Conservation (phyloP, 2,113 vertebrate species). For the Nibea coibor region DNA sequence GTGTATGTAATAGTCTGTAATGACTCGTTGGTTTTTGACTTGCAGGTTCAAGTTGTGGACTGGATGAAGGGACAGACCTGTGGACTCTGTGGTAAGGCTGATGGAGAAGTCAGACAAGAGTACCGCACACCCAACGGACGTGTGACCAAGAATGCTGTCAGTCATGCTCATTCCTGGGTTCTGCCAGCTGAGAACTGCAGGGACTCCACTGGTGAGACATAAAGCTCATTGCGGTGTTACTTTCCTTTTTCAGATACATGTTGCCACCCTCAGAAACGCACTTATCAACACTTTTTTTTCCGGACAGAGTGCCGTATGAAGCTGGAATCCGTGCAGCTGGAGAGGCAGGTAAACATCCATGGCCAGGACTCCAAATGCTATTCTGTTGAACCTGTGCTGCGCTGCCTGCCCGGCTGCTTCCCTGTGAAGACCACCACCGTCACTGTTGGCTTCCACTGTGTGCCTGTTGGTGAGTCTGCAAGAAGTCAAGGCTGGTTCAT, state of each 20-base stretch:
- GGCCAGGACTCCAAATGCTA: conserved; percentile 76
- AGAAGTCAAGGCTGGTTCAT: not conserved
- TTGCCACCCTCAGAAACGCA: not conserved
- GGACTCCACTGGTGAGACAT: conserved; percentile 62
- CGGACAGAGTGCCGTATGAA: conserved; percentile 82
- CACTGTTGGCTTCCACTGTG: conserved; percentile 83
- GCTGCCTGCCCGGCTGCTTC: conserved; percentile 76
- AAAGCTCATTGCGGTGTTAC: not conserved
- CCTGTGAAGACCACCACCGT: conserved; percentile 64
- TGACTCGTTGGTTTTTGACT: not conserved
- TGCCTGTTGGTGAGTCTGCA: conserved; percentile 74
- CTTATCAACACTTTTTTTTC: not conserved
- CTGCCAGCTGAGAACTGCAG: conserved; percentile 80
- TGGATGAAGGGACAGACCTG: conserved; percentile 87
- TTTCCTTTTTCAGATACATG: not conserved
- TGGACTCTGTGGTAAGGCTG: conserved; percentile 86
- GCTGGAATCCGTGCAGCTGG: conserved; percentile 75
- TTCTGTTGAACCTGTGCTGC: conserved; percentile 83
- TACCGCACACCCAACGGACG: conserved; percentile 80
- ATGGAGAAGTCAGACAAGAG: conserved; percentile 83
- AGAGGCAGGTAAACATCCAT: conserved; percentile 69
- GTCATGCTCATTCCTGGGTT: conserved; percentile 86
- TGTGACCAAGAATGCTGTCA: conserved; percentile 76
- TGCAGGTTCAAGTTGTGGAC: conserved; percentile 83
- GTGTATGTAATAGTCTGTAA: not conserved